Evolutionary conservation across 2,113 vertebrate species (phyloP).

Genomic region (Nerophis lumbriciformis): DNA sequence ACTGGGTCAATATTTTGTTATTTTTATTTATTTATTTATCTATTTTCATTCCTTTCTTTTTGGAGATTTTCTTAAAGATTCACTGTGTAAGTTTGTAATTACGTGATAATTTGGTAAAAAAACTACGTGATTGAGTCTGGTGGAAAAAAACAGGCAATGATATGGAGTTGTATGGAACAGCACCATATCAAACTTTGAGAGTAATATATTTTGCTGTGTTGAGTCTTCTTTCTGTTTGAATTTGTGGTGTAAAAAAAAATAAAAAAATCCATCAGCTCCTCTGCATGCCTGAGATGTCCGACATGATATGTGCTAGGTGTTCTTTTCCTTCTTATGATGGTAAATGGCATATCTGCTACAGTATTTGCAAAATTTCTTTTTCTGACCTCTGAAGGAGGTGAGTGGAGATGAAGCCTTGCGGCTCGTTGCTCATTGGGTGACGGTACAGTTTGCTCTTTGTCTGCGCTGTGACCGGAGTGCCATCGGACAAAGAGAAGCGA

Average conservation of each 20-base stretch:
- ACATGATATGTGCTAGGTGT: slow-evolving; percentile 15
- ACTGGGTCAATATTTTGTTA: no score
- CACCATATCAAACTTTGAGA: neutral
- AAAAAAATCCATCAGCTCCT: slow-evolving; percentile 41
- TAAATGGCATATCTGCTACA: slow-evolving; percentile 12
- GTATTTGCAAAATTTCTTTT: slow-evolving; percentile 3
- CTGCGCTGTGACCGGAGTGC: slow-evolving; percentile 91
- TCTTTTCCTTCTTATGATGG: slow-evolving; percentile 24
- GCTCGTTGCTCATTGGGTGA: slow-evolving; percentile 87
- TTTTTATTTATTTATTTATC: no score
- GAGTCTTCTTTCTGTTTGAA: slow-evolving; percentile 19
- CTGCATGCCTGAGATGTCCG: slow-evolving; percentile 18
- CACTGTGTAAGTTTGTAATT: no score
- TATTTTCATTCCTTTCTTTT: no score
- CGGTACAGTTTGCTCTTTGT: slow-evolving; percentile 94
- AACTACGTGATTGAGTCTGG: no score
- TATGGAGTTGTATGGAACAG: no score
- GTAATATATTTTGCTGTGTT: slow-evolving; percentile 4
- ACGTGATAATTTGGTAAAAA: no score
- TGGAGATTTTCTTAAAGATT: no score
- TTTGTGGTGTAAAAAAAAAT: neutral
- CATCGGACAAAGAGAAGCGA: slow-evolving; percentile 92
- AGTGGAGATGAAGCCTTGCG: slow-evolving; percentile 90
- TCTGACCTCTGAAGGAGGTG: slow-evolving; percentile 89
- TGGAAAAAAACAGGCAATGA: no score